These are phyloP conservation scores for Hypolimnas misippus DNA, from an alignment of 2,888 invertebrate species.

Conservation along the genomic window DNA sequence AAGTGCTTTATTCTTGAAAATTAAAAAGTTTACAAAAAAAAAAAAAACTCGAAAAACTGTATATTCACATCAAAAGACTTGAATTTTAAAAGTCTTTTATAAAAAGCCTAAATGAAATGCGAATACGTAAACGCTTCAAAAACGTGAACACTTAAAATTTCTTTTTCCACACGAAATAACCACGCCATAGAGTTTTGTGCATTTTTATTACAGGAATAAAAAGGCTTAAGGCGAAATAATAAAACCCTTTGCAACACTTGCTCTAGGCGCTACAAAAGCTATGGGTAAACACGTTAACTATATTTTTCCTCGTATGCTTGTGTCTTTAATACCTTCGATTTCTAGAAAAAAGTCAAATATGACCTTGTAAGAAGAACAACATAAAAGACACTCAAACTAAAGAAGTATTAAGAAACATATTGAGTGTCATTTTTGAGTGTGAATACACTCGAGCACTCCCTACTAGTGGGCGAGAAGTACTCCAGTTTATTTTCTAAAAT, in stretches of 20 bases:
- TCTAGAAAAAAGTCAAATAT: too few relatives aligned
- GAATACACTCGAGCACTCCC: too few relatives aligned
- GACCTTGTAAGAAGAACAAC: too few relatives aligned
- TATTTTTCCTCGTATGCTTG: not conserved
- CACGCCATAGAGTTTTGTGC: not conserved
- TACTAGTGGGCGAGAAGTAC: too few relatives aligned
- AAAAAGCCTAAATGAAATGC: not conserved
- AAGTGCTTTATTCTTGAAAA: too few relatives aligned
- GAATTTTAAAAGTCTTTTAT: not conserved
- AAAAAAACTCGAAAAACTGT: too few relatives aligned
- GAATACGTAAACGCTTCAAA: not conserved
- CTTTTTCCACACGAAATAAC: not conserved
- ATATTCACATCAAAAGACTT: too few relatives aligned
- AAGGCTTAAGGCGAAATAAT: not conserved
- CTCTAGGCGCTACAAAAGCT: not conserved
- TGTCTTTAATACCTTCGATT: not conserved
- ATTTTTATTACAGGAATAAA: constrained; percentile 6
- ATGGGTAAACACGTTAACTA: constrained; percentile 6
- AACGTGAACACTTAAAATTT: not conserved
- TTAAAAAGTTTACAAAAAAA: too few relatives aligned
- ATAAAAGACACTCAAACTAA: too few relatives aligned
- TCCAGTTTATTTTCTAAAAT: too few relatives aligned
- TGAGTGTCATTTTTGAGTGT: too few relatives aligned
- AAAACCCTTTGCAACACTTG: constrained; percentile 6
- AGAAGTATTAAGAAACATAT: too few relatives aligned